Conservation (phyloP, 2,888 invertebrate genomes). For the Diplolepis rosae region DNA sequence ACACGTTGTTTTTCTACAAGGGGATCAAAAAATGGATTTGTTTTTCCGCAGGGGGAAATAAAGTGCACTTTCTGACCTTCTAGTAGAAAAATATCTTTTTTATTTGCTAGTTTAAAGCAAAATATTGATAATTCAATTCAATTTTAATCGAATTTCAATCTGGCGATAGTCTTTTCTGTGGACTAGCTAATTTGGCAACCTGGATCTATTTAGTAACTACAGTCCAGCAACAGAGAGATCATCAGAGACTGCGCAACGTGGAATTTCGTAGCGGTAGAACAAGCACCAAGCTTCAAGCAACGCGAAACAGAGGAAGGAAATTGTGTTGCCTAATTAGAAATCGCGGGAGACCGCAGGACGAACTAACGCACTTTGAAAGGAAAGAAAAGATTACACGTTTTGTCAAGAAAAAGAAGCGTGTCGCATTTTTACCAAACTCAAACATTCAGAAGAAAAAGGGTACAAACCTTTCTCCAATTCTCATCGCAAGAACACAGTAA, state of each 20-base stretch:
- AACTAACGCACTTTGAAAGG: slow-evolving; percentile 45
- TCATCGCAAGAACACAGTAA: too few species aligned
- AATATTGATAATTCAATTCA: too few species aligned
- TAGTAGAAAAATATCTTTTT: too few species aligned
- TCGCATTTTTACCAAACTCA: not conserved
- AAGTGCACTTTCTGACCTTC: too few species aligned
- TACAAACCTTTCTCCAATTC: not conserved
- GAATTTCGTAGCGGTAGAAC: slow-evolving; percentile 49
- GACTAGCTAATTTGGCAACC: slow-evolving; percentile 10
- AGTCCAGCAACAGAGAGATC: slow-evolving; percentile 32
- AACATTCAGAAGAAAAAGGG: not conserved
- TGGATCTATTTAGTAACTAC: slow-evolving; percentile 36
- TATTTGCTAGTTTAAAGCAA: not conserved
- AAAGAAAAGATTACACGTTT: slow-evolving; percentile 31
- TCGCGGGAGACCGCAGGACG: slow-evolving; percentile 48
- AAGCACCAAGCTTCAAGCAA: slow-evolving; percentile 33
- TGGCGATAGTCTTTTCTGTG: not conserved
- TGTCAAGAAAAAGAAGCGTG: slow-evolving; percentile 25
- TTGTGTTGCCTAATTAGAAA: slow-evolving; percentile 62
- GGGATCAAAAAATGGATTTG: too few species aligned
- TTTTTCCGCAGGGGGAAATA: too few species aligned
- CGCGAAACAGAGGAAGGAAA: slow-evolving; percentile 58
- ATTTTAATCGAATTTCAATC: too few species aligned
- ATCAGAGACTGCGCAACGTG: slow-evolving; percentile 46
- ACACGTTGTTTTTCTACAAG: too few species aligned